Evolutionary conservation across 1,140 invertebrate species (phyloP), one percentile per base, ranked within the genome.

Genomic region (Cyclina sinensis): DNA sequence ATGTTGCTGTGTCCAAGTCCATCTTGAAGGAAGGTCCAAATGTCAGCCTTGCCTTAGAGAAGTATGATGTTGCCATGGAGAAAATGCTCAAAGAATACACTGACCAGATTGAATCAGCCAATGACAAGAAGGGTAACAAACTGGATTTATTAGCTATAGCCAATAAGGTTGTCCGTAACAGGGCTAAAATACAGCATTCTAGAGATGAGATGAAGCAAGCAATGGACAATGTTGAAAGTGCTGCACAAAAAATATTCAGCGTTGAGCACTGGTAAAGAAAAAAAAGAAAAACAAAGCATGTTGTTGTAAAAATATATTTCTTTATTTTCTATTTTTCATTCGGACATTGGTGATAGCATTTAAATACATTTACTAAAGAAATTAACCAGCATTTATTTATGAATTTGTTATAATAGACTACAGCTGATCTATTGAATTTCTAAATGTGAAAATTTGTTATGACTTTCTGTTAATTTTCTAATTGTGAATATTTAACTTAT

Each of bases 141-240:
- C 57, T 87, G 30, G 91, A 93, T 12, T 65, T 86, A 0, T 73
- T 83, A 30, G 82, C 39, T 24, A 76, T 92, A 35, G 85, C 89
- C 24, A 79, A 73, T 16, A 90, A 62, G 14, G 89, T 92, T 62
- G 90, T 92, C 79, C 82, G 90, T 32, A 93, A 94, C 81, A 78
- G 92, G 57, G 93, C 91, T 9, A 90, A 88, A 48, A 87, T 94
- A 80, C 90, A 89, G 57, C 92, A 92, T 84, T 80, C 91, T 21
- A 39, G 76, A 39, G 62, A 84, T 35, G 83, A 89, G 51, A 85
- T 85, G 30, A 18, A 79, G 57, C 57, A 91, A 12, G 51, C 62
- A 46, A 73, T 88, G 12, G 78, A 86, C 24, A 80, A 68, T 54
- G 76, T 89, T 54, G 78, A 85, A 37, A 21, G 1, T 4, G 86